Evolutionary conservation across 2,888 invertebrate genomes (phyloP), one percentile per base, ranked within the genome.

Genomic region (Brenthis daphne): DNA sequence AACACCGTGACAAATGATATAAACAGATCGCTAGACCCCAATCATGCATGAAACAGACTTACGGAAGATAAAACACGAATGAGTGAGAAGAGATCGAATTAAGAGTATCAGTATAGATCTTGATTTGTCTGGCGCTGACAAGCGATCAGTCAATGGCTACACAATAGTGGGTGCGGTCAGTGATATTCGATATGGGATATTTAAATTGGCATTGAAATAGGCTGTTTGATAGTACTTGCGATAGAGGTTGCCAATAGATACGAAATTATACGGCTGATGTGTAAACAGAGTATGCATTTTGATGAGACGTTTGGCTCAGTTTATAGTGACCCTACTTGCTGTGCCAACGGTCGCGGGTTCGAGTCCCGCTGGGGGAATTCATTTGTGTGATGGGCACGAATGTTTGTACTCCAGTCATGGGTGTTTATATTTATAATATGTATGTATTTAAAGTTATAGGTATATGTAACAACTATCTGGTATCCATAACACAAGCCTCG

Each of bases 91-190:
- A 81, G 81, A 85, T 85, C 82, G 81, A 87, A 87, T 89, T 88
- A 86, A 84, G 85, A 86, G 85, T 87, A 88, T 89, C 87, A 77
- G 84, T 84, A 89, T 88, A 82, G 85, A 89, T 90, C 90, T 89
- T 88, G 89, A 90, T 90, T 89, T 85, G 89, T 86, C 85, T 80
- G 80, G 77, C 80, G 89, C 86, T 86, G 90, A 90, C 90, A 89
- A 84, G 85, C 85, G 86, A 90, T 90, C 90, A 85, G 83, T 86
- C 85, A 77, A 77, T 75, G 74, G 74, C 72, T 71, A 79, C 75
- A 88, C 88, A 90, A 89, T 89, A 81, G 85, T 79, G 81, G 87
- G 87, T 80, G 85, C 83, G 85, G 83, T 79, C 82, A 78, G 81
- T 79, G 79, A 78, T 85, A 85, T 79, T 77, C 78, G 80, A 82